Evolutionary conservation across 1,140 invertebrate species (phyloP), one percentile per base, ranked within the genome.

Genomic region (Trachymyrmex septentrionalis): DNA sequence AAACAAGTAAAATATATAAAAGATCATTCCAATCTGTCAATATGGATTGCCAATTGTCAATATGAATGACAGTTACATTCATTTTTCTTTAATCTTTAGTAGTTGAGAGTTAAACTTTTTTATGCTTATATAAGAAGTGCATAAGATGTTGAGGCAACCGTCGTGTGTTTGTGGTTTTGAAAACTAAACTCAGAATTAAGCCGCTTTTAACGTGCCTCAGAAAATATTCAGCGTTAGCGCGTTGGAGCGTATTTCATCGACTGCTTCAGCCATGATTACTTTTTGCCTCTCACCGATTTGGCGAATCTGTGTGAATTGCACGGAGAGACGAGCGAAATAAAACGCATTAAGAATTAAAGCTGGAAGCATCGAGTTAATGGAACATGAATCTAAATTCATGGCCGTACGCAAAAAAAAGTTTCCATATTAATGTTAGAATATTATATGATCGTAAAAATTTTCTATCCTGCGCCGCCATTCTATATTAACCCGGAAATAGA

Each of bases 381-480:
- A 81, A 57, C 5, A 9, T 21, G 34, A 80, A 67, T 69, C 38
- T 27, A 63, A 61, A 77, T 55, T 21, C 55, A 50, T 0, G 57
- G 3, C 16, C 12, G 61, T 24, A 14, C 19, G 19, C 19, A 19
- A n/a, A 69, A 55, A 55, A 34, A 16, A 24, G 21, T 81, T 69
- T 38, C 16, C 16, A 53, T 66, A 50, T 50, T 78, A 50, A 78
- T n/a, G 19, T 3, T 3, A 50, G 44, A 57, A 66, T 64, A 66
- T 57, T n/a, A n/a, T 50, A 24, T 30, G 61, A n/a, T 34, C 19
- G 44, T 16, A 69, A 66, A 66, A 69, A 81, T 69, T 64, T 69
- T 55, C 14, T 24, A 38, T 2, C 14, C 10, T 38, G 21, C 3
- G 30, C 27, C 14, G 10, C 14, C 16, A 9, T 67, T 5, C 24